Percentiles rank a stretch among this genome's conserved stretches.
phyloP scores from a whole-genome alignment of 2,797 vertebrate species.

The Euphonia xanthogaster region DNA sequence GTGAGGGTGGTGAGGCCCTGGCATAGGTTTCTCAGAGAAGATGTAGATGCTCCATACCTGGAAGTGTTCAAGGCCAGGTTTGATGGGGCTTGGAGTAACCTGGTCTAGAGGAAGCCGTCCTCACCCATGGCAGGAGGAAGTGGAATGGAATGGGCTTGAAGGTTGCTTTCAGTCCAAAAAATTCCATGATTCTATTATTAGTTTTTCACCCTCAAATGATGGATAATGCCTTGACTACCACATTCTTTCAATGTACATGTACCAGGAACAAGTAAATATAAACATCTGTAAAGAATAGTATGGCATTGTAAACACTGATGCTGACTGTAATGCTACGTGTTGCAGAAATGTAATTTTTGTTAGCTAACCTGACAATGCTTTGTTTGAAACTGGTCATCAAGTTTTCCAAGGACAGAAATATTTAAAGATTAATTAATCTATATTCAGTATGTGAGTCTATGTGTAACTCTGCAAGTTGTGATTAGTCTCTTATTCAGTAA shows the following conservation, averaged over 20 bases:
- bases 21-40: background rate
- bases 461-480: background rate
- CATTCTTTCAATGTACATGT: background rate
- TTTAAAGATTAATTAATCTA: background rate
- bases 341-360: background rate
- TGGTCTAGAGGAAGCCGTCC: rapidly evolving
- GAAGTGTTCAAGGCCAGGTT: background rate
- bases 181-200: background rate
- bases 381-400: background rate
- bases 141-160: background rate
- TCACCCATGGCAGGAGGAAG: background rate
- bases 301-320: background rate
- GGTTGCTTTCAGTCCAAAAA: background rate
- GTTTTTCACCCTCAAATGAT: background rate
- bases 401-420: background rate
- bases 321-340: background rate
- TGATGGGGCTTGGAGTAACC: background rate
- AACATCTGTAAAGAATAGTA: background rate
- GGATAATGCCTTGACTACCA: background rate
- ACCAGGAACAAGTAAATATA: background rate
- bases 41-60: background rate
- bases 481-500: background rate
- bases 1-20: rapidly evolving
- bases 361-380: background rate
- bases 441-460: background rate